These are phyloP conservation scores for Theodoxus fluviatilis DNA, from an alignment of 2,888 invertebrate species.

Conservation along the genomic window DNA sequence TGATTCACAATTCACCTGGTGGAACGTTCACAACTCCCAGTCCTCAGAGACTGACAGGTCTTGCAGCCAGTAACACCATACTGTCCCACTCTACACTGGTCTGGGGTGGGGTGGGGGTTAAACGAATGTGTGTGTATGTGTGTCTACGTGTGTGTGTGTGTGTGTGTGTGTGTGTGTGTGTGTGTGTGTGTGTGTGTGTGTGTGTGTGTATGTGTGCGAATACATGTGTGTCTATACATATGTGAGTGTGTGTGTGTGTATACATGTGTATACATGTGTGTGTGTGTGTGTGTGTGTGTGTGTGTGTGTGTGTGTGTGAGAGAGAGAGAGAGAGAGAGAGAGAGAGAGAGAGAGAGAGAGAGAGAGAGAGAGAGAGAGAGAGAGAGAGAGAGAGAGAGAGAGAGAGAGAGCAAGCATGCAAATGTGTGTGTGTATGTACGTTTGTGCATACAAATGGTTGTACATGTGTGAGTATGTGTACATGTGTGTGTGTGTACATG, in stretches of 20 bases:
- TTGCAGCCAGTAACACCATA: too few species aligned
- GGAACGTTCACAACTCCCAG: too few species aligned
- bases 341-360: slow-evolving; percentile 22
- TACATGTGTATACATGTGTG: background rate
- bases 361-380: background rate
- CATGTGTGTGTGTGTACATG: too few species aligned
- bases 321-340: slow-evolving; percentile 17
- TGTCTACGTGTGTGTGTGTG: slow-evolving; percentile 18
- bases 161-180: slow-evolving; percentile 10
- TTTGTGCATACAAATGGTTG: too few species aligned
- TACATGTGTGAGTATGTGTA: too few species aligned
- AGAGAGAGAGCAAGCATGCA: background rate
- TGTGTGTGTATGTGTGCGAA: background rate
- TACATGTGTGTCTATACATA: background rate
- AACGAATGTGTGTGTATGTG: background rate
- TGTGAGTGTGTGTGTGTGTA: slow-evolving; percentile 18
- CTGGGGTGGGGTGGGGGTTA: too few species aligned
- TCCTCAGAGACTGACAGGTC: too few species aligned
- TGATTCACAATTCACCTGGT: too few species aligned
- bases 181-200: background rate
- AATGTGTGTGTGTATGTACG: too few species aligned
- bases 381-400: background rate
- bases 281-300: background rate
- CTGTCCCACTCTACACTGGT: too few species aligned
- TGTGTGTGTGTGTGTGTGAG: background rate